Evolutionary conservation across 1,140 invertebrate species (phyloP), one percentile per base, ranked within the genome.

Genomic region (Trichonephila clavata): DNA sequence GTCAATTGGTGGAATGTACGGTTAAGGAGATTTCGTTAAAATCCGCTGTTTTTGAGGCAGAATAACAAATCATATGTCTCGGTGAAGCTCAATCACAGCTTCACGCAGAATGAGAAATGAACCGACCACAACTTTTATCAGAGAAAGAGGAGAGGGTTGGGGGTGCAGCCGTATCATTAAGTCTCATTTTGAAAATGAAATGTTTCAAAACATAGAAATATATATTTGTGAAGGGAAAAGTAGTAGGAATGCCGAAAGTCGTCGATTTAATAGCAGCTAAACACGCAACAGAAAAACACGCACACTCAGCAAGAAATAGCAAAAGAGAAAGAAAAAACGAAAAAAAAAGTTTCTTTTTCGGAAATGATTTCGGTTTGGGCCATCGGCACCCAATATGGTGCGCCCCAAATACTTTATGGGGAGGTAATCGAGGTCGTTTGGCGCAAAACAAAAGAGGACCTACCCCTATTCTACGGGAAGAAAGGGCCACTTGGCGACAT

Each of bases 401-500:
- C 21, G 43, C 10, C 39, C 39, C 13, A 84, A 84, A 84, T 84
- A 84, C 43, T 59, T 84, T 84, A 84, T 84, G 81, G 50, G 43
- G 20, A 57, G 81, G 71, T 77, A 77, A 77, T 77, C 71, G 71
- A 32, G 27, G 71, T 14, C 71, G 14, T 39, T 77, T 32, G 61
- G 61, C 57, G 13, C 18, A 21, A 84, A 24, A 84, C 14, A 57
- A 21, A 59, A 84, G 14, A 21, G 83, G 39, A 57, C 65, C 63
- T n/a, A 7, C 6, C 63, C 16, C 43, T 89, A 89, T 89, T 89
- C 71, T 63, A 89, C 27, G 32, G 39, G 6, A 8, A 20, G 21
- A 32, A 65, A 77, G 61, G 87, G 65, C 87, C 71, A 81, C 89
- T 90, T 90, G 68, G 68, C 68, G 89, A 90, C 89, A 21, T 90